Percentiles rank a stretch among this genome's conserved stretches.
These are phyloP conservation scores for Chamaetylas fuelleborni DNA, from an alignment of 2,113 vertebrate genomes.

Conservation along the genomic window DNA sequence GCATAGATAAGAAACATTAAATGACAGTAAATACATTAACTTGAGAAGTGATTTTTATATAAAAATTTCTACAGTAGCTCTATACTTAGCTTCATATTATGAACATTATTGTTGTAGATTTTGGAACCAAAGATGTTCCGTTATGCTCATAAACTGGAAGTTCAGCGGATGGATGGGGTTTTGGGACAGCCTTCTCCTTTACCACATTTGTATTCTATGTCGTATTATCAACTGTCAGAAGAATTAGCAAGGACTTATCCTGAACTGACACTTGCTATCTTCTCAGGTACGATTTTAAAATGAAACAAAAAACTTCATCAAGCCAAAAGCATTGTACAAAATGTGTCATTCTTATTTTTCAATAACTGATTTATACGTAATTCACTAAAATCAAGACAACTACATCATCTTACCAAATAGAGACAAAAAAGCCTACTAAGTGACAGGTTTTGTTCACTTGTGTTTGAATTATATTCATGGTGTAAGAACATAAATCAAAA, in stretches of 20 bases:
- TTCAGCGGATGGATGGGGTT: slow-evolving; percentile 89
- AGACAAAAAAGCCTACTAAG: not conserved
- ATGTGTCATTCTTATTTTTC: not conserved
- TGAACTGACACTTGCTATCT: slow-evolving; percentile 93
- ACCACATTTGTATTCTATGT: slow-evolving; percentile 94
- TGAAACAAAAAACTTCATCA: not conserved
- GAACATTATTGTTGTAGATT: slow-evolving; percentile 75
- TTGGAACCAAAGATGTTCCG: slow-evolving; percentile 98
- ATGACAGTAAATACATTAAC: not conserved
- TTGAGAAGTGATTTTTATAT: not conserved
- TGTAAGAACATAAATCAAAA: not conserved
- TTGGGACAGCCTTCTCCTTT: slow-evolving; percentile 89
- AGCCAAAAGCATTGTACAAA: not conserved
- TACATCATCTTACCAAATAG: not conserved
- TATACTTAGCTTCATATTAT: not conserved
- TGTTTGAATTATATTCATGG: not conserved
- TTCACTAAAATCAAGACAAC: not conserved
- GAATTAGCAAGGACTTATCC: slow-evolving; percentile 95
- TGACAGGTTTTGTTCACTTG: not conserved
- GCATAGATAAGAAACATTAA: not conserved
- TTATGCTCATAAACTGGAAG: slow-evolving; percentile 97
- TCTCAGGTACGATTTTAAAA: slow-evolving; percentile 85
- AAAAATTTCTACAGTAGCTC: not conserved
- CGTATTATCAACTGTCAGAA: slow-evolving; percentile 96
- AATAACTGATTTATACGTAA: not conserved